Conservation (phyloP, 2,797 vertebrate genomes). For the Lepilemur ruficaudatus region DNA sequence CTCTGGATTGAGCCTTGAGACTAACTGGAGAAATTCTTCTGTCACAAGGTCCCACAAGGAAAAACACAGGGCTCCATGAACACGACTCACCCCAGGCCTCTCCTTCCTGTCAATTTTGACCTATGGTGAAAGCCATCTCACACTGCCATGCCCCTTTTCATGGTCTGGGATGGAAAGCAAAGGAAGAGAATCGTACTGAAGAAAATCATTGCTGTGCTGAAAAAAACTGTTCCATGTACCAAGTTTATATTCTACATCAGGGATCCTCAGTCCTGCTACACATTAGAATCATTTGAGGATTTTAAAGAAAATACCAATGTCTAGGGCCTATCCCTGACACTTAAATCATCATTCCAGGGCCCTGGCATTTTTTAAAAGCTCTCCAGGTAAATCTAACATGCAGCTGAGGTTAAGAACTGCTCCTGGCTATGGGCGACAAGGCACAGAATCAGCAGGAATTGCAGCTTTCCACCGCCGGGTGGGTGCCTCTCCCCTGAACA, state of each 20-base stretch:
- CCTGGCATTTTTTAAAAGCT: constrained; percentile 21
- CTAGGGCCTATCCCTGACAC: background rate
- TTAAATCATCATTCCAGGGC: background rate
- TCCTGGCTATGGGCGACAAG: background rate
- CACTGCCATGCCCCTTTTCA: background rate
- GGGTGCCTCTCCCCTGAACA: background rate
- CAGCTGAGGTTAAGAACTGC: background rate
- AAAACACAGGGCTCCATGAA: background rate
- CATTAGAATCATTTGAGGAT: background rate
- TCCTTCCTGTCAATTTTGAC: background rate
- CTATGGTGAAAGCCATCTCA: background rate
- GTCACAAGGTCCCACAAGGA: background rate
- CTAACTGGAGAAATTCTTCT: background rate
- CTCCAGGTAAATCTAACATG: background rate
- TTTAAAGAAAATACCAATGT: constrained; percentile 16
- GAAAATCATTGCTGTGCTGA: background rate
- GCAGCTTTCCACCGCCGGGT: background rate
- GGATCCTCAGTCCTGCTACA: background rate
- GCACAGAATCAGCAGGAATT: background rate
- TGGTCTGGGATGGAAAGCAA: background rate
- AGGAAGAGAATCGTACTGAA: background rate
- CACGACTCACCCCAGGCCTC: background rate
- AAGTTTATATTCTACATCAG: background rate
- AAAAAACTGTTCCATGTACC: background rate
- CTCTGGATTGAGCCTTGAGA: background rate